These are phyloP conservation scores for Dicentrarchus labrax DNA, from an alignment of 2,113 vertebrate genomes.

Conservation along the genomic window DNA sequence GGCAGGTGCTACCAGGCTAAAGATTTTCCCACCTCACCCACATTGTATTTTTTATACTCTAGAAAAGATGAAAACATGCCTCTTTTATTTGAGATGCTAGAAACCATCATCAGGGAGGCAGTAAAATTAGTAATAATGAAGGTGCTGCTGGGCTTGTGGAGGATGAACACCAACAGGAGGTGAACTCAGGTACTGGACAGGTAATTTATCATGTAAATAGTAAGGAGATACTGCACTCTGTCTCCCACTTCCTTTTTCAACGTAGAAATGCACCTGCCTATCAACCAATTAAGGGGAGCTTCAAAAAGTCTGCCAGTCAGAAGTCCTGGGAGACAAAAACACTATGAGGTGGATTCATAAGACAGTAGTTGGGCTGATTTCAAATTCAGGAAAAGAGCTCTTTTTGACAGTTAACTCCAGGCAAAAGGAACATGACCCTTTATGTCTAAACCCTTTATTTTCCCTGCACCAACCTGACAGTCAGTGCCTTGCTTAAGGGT, in stretches of 20 bases:
- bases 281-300: slow-evolving; percentile 10
- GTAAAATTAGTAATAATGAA: neutral
- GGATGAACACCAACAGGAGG: neutral
- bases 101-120: neutral
- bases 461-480: neutral
- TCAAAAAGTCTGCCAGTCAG: slow-evolving; percentile 22
- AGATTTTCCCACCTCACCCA: slow-evolving; percentile 40
- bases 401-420: too few species aligned
- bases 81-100: slow-evolving; percentile 6
- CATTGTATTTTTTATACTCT: slow-evolving; percentile 11
- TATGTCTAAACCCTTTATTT: neutral
- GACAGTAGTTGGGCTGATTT: neutral
- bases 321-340: slow-evolving; percentile 7
- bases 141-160: neutral
- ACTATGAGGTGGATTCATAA: neutral
- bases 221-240: neutral
- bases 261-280: neutral
- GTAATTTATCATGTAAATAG: neutral
- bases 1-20: slow-evolving; percentile 11
- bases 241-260: neutral
- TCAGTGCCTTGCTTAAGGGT: neutral
- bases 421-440: neutral
- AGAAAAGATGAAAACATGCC: slow-evolving; percentile 4
- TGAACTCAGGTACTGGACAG: neutral
- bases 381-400: neutral